These are phyloP conservation scores for Heloderma charlesbogerti DNA, from an alignment of 2,113 vertebrate species.

Conservation along the genomic window DNA sequence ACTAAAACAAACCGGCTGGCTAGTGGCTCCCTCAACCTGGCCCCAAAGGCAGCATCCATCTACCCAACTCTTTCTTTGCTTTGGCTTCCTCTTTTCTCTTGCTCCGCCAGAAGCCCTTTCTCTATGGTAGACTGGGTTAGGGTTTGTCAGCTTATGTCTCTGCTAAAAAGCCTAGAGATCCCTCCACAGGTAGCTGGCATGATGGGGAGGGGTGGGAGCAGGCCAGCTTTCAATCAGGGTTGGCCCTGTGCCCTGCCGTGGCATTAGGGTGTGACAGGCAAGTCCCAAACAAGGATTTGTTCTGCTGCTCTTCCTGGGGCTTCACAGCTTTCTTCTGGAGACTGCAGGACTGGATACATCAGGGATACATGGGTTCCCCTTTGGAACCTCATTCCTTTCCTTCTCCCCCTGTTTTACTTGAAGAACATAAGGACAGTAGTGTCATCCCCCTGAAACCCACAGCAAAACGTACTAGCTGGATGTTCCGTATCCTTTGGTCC, in stretches of 20 bases:
- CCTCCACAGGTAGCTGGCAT: neutral
- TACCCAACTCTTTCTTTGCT: neutral
- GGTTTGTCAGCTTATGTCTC: neutral
- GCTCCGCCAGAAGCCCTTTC: neutral
- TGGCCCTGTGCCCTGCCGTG: too few relatives aligned
- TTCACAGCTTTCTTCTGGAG: neutral
- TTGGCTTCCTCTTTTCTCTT: neutral
- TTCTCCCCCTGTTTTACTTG: neutral
- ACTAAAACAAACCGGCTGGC: neutral
- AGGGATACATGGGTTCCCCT: neutral
- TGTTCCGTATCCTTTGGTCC: slow-evolving; percentile 95
- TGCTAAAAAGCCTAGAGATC: neutral
- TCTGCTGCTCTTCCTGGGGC: neutral
- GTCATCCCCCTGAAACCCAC: neutral
- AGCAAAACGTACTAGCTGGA: slow-evolving; percentile 88
- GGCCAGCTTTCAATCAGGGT: too few relatives aligned
- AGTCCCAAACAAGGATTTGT: neutral
- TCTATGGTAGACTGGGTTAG: neutral
- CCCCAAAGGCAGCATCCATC: neutral
- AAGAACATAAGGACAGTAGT: neutral
- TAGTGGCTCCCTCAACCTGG: neutral
- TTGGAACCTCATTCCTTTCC: neutral
- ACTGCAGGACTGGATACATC: too few relatives aligned
- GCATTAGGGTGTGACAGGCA: neutral
- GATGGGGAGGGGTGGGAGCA: neutral